A percentile compares a stretch with the other conserved stretches of the same genome.
phyloP scores from a whole-genome alignment of 2,797 vertebrate genomes.

The Diplodus puntazzo region DNA sequence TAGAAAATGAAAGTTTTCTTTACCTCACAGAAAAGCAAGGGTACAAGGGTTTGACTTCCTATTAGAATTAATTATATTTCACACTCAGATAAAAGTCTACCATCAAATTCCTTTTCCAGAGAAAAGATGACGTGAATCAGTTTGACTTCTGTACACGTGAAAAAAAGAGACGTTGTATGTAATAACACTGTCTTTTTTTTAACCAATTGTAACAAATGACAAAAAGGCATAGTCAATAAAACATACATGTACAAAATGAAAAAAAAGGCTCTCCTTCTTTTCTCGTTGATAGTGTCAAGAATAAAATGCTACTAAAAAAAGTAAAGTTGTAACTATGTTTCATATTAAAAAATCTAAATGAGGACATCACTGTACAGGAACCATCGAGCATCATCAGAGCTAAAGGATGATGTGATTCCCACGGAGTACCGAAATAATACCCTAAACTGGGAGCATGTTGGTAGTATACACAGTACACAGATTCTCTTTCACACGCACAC shows the following conservation, averaged over 20 bases:
- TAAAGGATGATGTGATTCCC: slow-evolving; percentile 53
- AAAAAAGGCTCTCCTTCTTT: slow-evolving; percentile 22
- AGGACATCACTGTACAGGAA: slow-evolving; percentile 35
- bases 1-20: slow-evolving; percentile 19
- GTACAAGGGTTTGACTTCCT: slow-evolving; percentile 29
- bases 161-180: slow-evolving; percentile 46
- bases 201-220: slow-evolving; percentile 56
- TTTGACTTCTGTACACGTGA: slow-evolving; percentile 69
- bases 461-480: slow-evolving; percentile 71
- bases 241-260: slow-evolving; percentile 64
- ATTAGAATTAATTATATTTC: slow-evolving; percentile 45
- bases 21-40: slow-evolving; percentile 40
- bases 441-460: slow-evolving; percentile 57
- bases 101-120: slow-evolving; percentile 77
- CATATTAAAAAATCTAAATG: slow-evolving; percentile 53
- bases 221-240: slow-evolving; percentile 53
- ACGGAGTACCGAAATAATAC: slow-evolving; percentile 54
- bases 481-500: slow-evolving; percentile 24
- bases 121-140: slow-evolving; percentile 76
- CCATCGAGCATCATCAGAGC: slow-evolving; percentile 34
- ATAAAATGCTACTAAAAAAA: slow-evolving; percentile 60
- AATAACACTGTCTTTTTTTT: slow-evolving; percentile 62
- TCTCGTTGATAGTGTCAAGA: slow-evolving; percentile 62
- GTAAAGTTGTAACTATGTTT: slow-evolving; percentile 61
- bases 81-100: slow-evolving; percentile 75